These are phyloP conservation scores for Microtus richardsoni DNA, from an alignment of 2,113 vertebrate genomes.

Conservation along the genomic window DNA sequence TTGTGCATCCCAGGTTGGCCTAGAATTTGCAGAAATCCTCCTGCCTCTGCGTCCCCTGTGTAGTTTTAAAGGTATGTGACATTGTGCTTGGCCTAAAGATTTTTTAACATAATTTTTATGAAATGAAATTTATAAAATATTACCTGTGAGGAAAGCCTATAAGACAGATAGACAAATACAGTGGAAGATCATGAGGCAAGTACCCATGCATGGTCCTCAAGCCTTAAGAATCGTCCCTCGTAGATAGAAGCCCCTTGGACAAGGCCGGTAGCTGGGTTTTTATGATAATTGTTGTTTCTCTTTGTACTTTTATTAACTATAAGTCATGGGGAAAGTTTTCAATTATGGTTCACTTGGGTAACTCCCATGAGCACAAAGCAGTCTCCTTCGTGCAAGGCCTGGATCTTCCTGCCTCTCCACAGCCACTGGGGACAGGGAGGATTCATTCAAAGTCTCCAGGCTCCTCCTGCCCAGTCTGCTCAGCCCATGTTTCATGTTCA, in stretches of 20 bases:
- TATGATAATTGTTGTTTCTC: conserved; percentile 37
- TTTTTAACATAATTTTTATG: background rate
- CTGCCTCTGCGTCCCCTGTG: background rate
- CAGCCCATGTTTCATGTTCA: background rate
- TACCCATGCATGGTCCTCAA: background rate
- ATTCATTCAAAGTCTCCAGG: background rate
- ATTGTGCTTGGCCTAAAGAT: background rate
- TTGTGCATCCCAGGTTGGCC: background rate
- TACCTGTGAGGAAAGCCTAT: background rate
- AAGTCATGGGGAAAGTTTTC: background rate
- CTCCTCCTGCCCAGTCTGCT: background rate
- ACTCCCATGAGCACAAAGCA: background rate
- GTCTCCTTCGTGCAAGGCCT: background rate
- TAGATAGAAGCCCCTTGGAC: background rate
- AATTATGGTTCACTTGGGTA: conserved; percentile 22
- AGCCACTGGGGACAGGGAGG: background rate
- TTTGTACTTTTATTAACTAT: background rate
- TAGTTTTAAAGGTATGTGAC: background rate
- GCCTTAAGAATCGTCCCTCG: background rate
- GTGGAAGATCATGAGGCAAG: background rate
- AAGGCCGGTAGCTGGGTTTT: background rate
- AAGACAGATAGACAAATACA: background rate
- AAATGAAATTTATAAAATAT: conserved; percentile 3
- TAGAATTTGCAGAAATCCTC: background rate
- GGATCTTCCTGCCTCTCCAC: background rate